Evolutionary conservation across 2,888 invertebrate genomes (phyloP).

Genomic region (Alloplasta piceator): DNA sequence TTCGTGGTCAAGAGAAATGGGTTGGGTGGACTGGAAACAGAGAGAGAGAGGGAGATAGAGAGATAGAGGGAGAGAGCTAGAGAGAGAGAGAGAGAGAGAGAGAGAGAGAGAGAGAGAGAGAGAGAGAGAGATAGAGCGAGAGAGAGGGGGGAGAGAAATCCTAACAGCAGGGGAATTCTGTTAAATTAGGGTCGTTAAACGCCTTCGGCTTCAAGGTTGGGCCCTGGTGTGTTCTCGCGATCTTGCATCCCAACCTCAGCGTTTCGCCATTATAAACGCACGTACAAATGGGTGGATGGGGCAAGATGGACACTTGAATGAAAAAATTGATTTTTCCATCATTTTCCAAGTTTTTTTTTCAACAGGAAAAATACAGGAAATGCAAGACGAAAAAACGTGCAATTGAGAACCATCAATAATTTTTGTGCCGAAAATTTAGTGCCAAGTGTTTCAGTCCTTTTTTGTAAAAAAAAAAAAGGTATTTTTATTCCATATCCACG

Average conservation of each 20-base stretch:
- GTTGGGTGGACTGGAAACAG: too few relatives aligned
- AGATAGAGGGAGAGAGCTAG: conserved; percentile 1
- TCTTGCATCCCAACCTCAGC: conserved; percentile 30
- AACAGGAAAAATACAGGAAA: too few relatives aligned
- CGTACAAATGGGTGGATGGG: too few relatives aligned
- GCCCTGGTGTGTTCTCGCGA: conserved; percentile 51
- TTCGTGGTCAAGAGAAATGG: conserved; percentile 12
- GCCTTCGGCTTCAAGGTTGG: conserved; percentile 65
- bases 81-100: not conserved
- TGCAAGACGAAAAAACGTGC: too few relatives aligned
- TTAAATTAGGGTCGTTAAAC: conserved; percentile 67
- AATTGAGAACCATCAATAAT: too few relatives aligned
- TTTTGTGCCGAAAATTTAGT: too few relatives aligned
- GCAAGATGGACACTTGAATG: conserved; percentile 4
- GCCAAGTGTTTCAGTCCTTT: too few relatives aligned
- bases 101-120: conserved; percentile 36
- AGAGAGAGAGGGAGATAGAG: conserved; percentile 12
- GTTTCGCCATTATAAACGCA: too few relatives aligned
- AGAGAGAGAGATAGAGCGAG: too few relatives aligned
- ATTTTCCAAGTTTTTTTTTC: not conserved
- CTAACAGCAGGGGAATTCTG: conserved; percentile 48
- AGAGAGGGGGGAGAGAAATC: conserved; percentile 40
- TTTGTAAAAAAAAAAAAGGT: too few relatives aligned
- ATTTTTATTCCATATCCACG: too few relatives aligned
- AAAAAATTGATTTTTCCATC: not conserved